Conservation (phyloP, 2,797 vertebrate species). For the Sebastes oblongus region DNA sequence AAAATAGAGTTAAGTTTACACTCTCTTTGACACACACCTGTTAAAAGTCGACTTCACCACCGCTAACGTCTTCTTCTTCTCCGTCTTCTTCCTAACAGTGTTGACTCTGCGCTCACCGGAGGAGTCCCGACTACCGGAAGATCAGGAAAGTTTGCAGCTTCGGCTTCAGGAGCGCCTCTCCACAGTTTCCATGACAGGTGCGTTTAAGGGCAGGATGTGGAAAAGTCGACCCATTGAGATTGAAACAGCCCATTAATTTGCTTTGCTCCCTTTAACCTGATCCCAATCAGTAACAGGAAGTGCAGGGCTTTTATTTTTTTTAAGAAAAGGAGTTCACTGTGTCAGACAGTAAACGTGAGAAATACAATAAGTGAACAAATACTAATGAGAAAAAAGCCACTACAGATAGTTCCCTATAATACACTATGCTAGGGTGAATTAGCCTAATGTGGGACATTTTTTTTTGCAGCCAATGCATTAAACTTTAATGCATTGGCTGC, state of each 20-base stretch:
- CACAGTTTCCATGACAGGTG: conserved; percentile 73
- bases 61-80: not conserved
- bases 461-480: no score
- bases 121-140: conserved; percentile 67
- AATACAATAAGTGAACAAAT: not conserved
- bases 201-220: conserved; percentile 49
- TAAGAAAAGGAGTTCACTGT: not conserved
- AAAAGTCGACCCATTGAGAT: conserved; percentile 14
- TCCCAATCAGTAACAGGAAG: not conserved
- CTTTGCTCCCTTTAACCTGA: not conserved
- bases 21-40: conserved; percentile 37
- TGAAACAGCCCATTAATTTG: not conserved
- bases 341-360: not conserved
- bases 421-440: fast-evolving
- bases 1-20: fast-evolving
- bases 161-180: conserved; percentile 26
- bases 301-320: not conserved
- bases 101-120: conserved; percentile 19
- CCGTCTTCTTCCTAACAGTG: not conserved
- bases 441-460: no score
- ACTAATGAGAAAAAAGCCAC: not conserved
- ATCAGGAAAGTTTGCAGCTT: conserved; percentile 62
- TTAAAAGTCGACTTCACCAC: conserved; percentile 1
- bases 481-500: no score
- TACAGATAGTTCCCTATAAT: not conserved